Conservation (phyloP, 1,140 invertebrate species). For the Brachionus asplanchnoidis region DNA sequence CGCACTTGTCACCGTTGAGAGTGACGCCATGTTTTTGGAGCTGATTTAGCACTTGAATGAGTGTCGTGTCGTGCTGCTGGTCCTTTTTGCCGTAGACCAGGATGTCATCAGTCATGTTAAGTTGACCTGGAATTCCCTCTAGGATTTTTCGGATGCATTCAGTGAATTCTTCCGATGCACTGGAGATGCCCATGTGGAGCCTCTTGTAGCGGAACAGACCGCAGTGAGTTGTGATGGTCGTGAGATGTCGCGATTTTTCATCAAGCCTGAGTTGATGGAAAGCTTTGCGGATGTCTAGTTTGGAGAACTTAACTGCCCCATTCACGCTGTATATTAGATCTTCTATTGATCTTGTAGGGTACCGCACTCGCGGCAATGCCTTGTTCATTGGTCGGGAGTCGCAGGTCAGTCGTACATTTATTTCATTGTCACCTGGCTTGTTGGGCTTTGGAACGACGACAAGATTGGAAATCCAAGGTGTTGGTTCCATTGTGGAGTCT, state of each 20-base stretch:
- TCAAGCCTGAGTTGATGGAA: constrained; percentile 23
- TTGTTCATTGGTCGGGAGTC: not conserved
- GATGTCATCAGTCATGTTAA: constrained; percentile 46
- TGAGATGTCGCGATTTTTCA: constrained; percentile 46
- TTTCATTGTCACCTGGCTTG: not conserved
- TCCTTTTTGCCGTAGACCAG: constrained; percentile 44
- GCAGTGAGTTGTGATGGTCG: constrained; percentile 57
- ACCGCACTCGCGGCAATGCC: not conserved
- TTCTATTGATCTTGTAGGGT: not conserved
- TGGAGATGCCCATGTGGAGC: constrained; percentile 54
- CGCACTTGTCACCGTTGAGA: constrained; percentile 52
- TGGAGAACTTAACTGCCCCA: not conserved
- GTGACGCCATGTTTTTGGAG: constrained; percentile 46
- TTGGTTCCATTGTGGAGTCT: not conserved
- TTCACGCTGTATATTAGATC: not conserved
- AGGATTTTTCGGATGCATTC: constrained; percentile 43
- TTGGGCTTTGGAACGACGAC: not conserved
- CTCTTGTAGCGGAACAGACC: constrained; percentile 51
- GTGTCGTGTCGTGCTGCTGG: constrained; percentile 44
- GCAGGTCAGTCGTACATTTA: not conserved
- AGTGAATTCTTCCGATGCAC: constrained; percentile 44
- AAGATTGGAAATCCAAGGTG: not conserved
- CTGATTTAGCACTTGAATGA: constrained; percentile 43
- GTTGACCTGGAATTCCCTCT: constrained; percentile 12
- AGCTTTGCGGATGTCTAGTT: not conserved